Evolutionary conservation across 2,113 vertebrate species (phyloP).

Genomic region (Anguilla japonica): DNA sequence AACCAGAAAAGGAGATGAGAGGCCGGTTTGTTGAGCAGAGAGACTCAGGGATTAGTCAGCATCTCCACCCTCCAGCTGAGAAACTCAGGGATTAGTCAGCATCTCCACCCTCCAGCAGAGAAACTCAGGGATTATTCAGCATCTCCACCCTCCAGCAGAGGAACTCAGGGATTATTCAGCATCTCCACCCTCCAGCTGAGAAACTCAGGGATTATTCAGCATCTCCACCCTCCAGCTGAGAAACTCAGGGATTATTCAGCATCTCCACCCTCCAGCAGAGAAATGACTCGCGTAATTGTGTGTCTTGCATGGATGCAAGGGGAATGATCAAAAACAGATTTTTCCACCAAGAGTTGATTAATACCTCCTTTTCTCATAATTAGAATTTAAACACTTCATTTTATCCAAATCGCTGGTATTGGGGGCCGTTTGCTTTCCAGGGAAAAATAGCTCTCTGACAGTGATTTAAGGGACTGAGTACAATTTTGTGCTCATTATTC

Average conservation of each 20-base stretch:
- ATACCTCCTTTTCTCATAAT: not conserved
- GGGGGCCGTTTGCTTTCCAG: not conserved
- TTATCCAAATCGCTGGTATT: not conserved
- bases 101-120: not conserved
- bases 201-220: too few relatives aligned
- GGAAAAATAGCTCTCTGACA: not conserved
- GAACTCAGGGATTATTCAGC: not conserved
- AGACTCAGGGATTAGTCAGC: too few relatives aligned
- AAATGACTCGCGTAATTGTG: not conserved
- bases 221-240: not conserved
- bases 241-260: not conserved
- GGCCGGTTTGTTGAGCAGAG: too few relatives aligned
- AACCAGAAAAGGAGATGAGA: not conserved
- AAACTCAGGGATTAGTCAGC: not conserved
- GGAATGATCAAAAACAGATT: not conserved
- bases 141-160: not conserved
- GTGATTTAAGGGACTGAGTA: not conserved
- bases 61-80: not conserved
- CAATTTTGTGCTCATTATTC: not conserved
- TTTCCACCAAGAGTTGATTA: not conserved
- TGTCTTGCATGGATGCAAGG: not conserved
- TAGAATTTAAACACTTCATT: not conserved
- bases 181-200: not conserved
- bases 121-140: not conserved
- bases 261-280: not conserved